Base-by-base conservation (phyloP, 2,888 invertebrate species). In the Drosophila eohydei region DNA sequence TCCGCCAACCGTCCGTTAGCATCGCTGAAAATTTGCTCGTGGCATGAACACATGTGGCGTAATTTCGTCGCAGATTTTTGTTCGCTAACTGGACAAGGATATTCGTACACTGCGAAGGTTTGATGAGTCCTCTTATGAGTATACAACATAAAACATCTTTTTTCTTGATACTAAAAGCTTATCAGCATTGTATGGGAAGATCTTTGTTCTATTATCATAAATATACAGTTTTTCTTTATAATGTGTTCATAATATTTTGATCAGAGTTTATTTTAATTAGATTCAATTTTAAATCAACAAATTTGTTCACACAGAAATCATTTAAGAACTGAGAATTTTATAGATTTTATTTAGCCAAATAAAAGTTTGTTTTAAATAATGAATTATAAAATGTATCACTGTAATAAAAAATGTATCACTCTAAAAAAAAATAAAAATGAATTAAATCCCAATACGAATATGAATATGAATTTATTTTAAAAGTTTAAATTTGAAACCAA, bases 31-130 rank as follows among this genome's bases (percentile, higher is more conserved):
- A 88, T 83, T 87, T 90, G 87, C 89, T 88, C 87, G 79, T 90
- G 89, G 89, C 90, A 86, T 81, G 87, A 87, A 82, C 91, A 90
- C 90, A 90, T 89, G 91, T 90, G 91, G 91, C 84, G 91, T 87
- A 86, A 90, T 90, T 90, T 90, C 87, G 89, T 90, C 84, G 90
- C 89, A 90, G 87, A 86, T 88, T 90, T 86, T 88, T 76, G 83
- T 83, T 83, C 89, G 76, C 87, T 83, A 90, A 84, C 90, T 85
- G 90, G 90, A 83, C 90, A 90, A 85, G 84, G 65, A 84, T 84
- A 89, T 79, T 88, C 61, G 30, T 88, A 74, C 90, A 87, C 87
- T 81, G 72, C 58, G 14, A 46, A 8, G 1, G 0, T 34, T 54
- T 56, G 43, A 21, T 14, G 4, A 21, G 8, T 11, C 6, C 32